Percentiles rank a stretch among this genome's conserved stretches.
Conservation (phyloP, 1,140 invertebrate genomes). For the Drosophila orena region DNA sequence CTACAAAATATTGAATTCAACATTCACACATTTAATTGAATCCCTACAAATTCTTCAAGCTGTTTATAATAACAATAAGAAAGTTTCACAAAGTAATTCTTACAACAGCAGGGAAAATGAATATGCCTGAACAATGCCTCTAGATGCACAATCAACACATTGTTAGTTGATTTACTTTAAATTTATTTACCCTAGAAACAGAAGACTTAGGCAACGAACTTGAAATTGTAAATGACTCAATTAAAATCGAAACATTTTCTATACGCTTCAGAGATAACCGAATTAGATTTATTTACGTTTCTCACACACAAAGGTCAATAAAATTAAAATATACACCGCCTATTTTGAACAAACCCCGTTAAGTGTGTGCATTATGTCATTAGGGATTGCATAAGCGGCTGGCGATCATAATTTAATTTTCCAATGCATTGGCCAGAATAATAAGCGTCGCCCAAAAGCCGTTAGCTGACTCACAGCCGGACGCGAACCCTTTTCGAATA, state of each 20-base stretch:
- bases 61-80: not conserved
- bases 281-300: constrained; percentile 63
- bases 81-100: constrained; percentile 29
- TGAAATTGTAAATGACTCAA: constrained; percentile 38
- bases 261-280: constrained; percentile 15
- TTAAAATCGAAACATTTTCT: constrained; percentile 9
- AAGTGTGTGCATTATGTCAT: constrained; percentile 70
- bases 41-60: not conserved
- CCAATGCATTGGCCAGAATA: constrained; percentile 80
- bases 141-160: constrained; percentile 2
- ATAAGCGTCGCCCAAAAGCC: constrained; percentile 54
- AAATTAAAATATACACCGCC: constrained; percentile 2
- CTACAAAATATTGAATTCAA: not conserved
- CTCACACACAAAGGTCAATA: constrained; percentile 63
- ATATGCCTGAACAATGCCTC: not conserved
- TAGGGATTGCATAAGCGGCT: constrained; percentile 66
- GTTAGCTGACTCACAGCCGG: constrained; percentile 66
- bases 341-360: not conserved
- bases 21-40: not conserved
- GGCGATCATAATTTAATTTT: constrained; percentile 77
- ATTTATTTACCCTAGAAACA: constrained; percentile 24
- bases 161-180: not conserved
- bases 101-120: not conserved
- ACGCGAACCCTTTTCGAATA: constrained; percentile 77
- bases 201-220: constrained; percentile 77